These are phyloP conservation scores for Botrylloides violaceus DNA, from an alignment of 23 tunicate genomes.

Conservation along the genomic window DNA sequence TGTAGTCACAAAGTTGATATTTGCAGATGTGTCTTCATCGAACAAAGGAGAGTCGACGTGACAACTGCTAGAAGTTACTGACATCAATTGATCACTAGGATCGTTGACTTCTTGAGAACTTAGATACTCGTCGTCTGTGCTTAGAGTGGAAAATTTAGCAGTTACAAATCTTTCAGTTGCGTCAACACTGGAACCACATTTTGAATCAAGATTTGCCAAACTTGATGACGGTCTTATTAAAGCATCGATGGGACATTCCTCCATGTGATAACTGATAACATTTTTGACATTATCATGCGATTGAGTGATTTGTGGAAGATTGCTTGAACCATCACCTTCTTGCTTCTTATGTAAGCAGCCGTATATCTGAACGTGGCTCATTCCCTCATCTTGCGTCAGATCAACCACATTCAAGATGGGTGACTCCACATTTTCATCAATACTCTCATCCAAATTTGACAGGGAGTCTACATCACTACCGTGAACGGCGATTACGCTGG, in stretches of 20 bases:
- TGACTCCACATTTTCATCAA: neutral
- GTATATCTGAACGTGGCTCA: no score
- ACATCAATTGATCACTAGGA: neutral
- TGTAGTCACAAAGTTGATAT: neutral
- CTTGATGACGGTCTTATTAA: neutral
- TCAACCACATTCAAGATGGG: no score
- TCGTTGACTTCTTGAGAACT: neutral
- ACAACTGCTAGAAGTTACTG: neutral
- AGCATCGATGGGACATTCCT: no score
- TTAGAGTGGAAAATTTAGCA: neutral
- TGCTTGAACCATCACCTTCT: no score
- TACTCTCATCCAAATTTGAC: conserved; percentile 17
- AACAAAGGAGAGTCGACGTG: neutral
- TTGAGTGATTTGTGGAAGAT: no score
- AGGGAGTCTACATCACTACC: conserved; percentile 35
- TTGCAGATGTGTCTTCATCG: neutral
- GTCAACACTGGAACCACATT: neutral
- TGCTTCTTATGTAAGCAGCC: no score
- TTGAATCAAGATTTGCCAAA: no score
- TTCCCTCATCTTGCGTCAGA: no score
- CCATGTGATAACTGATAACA: no score
- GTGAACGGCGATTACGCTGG: conserved; percentile 34
- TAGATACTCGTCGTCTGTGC: neutral
- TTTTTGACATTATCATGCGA: no score
- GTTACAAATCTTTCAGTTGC: neutral